These are phyloP conservation scores for Micromys minutus DNA, from an alignment of 2,113 vertebrate genomes.

Conservation along the genomic window DNA sequence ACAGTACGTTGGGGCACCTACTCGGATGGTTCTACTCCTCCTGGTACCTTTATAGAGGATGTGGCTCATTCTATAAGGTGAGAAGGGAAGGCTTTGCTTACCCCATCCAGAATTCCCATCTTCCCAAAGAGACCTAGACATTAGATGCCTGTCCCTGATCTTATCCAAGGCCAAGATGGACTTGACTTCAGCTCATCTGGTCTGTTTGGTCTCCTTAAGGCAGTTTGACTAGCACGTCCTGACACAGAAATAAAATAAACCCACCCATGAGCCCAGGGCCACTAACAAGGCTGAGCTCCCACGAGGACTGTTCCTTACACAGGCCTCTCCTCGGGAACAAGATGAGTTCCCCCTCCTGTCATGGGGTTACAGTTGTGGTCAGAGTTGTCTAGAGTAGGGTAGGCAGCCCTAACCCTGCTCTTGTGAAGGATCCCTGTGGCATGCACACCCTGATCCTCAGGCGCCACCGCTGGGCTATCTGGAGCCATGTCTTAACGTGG, in stretches of 20 bases:
- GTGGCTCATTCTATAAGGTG: background rate
- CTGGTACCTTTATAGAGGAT: background rate
- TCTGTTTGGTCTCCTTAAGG: background rate
- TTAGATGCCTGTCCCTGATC: rapidly evolving
- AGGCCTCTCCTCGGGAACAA: background rate
- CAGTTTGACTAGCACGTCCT: too few relatives aligned
- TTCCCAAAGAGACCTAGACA: background rate
- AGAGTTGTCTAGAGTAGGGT: too few relatives aligned
- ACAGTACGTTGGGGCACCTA: rapidly evolving
- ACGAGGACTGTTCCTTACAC: rapidly evolving
- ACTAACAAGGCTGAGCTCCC: rapidly evolving
- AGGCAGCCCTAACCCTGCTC: background rate
- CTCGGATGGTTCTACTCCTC: background rate
- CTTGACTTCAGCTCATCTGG: background rate
- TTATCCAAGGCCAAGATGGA: rapidly evolving
- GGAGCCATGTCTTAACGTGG: background rate
- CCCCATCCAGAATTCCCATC: rapidly evolving
- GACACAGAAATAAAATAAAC: background rate
- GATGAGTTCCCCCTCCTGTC: rapidly evolving
- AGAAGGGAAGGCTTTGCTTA: rapidly evolving
- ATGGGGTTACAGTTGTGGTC: background rate
- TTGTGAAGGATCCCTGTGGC: background rate
- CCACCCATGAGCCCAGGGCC: background rate
- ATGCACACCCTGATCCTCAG: background rate
- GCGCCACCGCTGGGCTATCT: background rate